Conservation (phyloP, 30 jellyfish, hydroid and myxozoan genomes). For the Chironex yamaguchii region DNA sequence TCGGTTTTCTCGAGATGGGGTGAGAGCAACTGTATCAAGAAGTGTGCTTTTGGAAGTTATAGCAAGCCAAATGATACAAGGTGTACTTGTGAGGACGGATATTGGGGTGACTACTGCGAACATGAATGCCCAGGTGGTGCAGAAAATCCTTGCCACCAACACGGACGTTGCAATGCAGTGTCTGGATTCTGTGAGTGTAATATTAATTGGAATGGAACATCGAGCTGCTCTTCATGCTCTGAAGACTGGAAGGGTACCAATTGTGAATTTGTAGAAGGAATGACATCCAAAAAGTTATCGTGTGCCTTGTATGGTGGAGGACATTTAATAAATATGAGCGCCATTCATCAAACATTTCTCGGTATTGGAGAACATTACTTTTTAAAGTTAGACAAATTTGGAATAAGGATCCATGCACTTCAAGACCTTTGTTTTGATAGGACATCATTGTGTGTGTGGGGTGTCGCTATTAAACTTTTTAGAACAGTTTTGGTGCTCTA, state of each 20-base stretch:
- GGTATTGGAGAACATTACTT: too few relatives aligned
- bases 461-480: too few relatives aligned
- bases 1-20: conserved; percentile 12
- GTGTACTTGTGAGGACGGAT: conserved; percentile 52
- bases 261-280: conserved; percentile 49
- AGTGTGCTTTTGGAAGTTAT: conserved; percentile 46
- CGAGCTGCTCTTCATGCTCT: conserved; percentile 57
- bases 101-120: conserved; percentile 61
- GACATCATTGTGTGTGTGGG: too few relatives aligned
- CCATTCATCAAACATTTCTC: too few relatives aligned
- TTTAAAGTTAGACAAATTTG: too few relatives aligned
- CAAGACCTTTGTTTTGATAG: too few relatives aligned
- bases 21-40: conserved; percentile 10
- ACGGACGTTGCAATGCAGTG: conserved; percentile 30
- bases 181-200: conserved; percentile 55
- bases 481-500: too few relatives aligned
- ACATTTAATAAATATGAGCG: too few relatives aligned
- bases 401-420: too few relatives aligned
- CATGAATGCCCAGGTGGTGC: conserved; percentile 71
- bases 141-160: conserved; percentile 34
- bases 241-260: conserved; percentile 43
- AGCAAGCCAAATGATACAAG: background rate
- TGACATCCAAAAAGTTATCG: too few relatives aligned
- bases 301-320: too few relatives aligned
- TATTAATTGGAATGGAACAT: conserved; percentile 59